Base-by-base conservation (phyloP, 2,797 vertebrate species). In the Acestrorhynchus altus region DNA sequence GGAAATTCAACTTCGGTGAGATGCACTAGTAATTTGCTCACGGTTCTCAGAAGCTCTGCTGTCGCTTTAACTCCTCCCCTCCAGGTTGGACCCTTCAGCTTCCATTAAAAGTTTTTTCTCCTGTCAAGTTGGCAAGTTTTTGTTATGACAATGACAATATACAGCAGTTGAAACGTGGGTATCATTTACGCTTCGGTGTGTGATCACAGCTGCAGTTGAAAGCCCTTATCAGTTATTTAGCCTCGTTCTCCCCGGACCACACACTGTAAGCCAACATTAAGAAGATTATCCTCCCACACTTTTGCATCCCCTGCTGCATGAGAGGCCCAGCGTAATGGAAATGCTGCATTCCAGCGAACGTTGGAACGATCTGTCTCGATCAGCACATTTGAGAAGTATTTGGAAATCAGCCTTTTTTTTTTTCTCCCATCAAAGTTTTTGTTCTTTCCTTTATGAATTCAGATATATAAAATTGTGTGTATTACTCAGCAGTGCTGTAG, bases 151-250 rank as follows among this genome's bases (percentile, higher is more conserved):
- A 9, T 11, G 4, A 63, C 18, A 12, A 40, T 20, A n/a, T 11
- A 1, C 2, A 51, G 4, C 46, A 9, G 65, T 28, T 42, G 40
- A 46, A 49, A 24, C 8, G 8, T 42, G 13, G 44, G 44, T 49
- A 26, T 28, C 40, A 18, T 67, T 67, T 67, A 49, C 3, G 65
- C 5, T 16, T 16, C 26, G 44, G 16, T 35, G 5, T 35, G 16
- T 31, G 65, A 47, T 68, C 46, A 22, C 46, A 51, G 65, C 46
- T 49, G 8, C 64, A 66, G 42, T 66, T 31, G 26, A 68, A 68
- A 68, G n/a, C 44, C 65, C 28, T 68, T 68, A 68, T 51, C 65
- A 28, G 56, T 35, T 47, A 47, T 74, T 64, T 74, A 67, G 64
- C 24, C 65, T 31, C 44, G 6, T 68, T 68, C 65, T 63, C 46